Base-by-base conservation (phyloP, 2,888 invertebrate genomes). In the Callinectes sapidus region DNA sequence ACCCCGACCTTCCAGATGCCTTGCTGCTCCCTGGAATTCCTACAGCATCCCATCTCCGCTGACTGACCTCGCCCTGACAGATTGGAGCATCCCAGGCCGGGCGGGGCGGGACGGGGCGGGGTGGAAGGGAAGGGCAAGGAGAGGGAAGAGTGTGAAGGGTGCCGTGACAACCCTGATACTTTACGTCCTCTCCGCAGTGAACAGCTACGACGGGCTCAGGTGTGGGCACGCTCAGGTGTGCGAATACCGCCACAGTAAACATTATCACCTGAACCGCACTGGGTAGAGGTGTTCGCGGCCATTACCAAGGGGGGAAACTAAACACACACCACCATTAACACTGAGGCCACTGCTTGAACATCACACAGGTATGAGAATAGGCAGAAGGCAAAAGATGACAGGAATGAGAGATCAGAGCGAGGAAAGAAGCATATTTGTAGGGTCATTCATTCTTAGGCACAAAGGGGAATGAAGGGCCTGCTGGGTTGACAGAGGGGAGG, bases 1-100 rank as follows among this genome's bases (percentile, higher is more conserved):
- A 90, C 90, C 92, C 92, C 90, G 81, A 86, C 92, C 92, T 90
- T 90, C 90, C 90, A 90, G 90, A 92, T 86, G 87, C 87, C 87
- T 90, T 90, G 85, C 61, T 90, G 28, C 8, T 90, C 66, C 92
- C 42, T 71, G 87, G 90, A 87, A 89, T 92, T 89, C 88, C 88
- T 66, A 16, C 71, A 91, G 91, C 87, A 88, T 91, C 87, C 77
- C 54, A 87, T 28, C 87, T 54, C 86, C 87, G 54, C 48, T 6
- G 28, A 23, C 13, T 54, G 87, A 87, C 87, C 87, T 87, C 54
- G 28, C 6, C n/a, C 5, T 71, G 28, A 71, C 10, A n/a, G 71
- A n/a, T 71, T n/a, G 28, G 14, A 35, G 48, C 28, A 28, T 48
- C 13, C 14, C 1, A 2, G 54, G n/a, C 28, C 28, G 87, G 42